phyloP scores from a whole-genome alignment of 2,888 invertebrate genomes.

The Eristalis intricaria region DNA sequence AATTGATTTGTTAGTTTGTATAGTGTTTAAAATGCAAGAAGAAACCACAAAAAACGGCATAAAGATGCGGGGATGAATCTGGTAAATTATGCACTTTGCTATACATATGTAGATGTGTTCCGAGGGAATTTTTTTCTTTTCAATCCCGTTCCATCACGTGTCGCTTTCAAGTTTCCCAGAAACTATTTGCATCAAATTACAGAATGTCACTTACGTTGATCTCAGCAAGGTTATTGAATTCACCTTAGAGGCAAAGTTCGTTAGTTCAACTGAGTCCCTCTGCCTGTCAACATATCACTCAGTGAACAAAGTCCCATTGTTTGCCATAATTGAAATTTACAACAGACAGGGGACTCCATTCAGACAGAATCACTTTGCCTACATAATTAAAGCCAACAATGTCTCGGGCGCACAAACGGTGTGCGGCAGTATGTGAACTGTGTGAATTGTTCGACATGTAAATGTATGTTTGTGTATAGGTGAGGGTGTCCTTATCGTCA shows the following conservation, averaged over 20 bases:
- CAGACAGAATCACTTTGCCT: conserved; percentile 5
- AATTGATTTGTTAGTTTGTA: too few species aligned
- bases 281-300: not conserved
- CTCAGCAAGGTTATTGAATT: not conserved
- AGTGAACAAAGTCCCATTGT: conserved; percentile 20
- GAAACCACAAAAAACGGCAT: too few species aligned
- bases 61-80: too few species aligned
- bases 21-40: too few species aligned
- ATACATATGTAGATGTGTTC: too few species aligned
- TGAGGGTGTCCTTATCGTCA: not conserved
- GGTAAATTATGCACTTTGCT: too few species aligned
- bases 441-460: not conserved
- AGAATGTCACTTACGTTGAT: not conserved
- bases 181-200: not conserved
- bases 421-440: not conserved
- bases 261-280: conserved; percentile 1
- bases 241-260: not conserved
- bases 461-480: not conserved
- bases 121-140: not conserved
- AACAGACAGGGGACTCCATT: conserved; percentile 1
- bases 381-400: conserved; percentile 28
- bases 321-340: conserved; percentile 41
- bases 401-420: not conserved
- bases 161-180: not conserved
- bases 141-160: not conserved